A percentile compares a stretch with the other conserved stretches of the same genome.
Evolutionary conservation across 2,113 vertebrate genomes (phyloP).

Genomic region (Melanocharis versteri): DNA sequence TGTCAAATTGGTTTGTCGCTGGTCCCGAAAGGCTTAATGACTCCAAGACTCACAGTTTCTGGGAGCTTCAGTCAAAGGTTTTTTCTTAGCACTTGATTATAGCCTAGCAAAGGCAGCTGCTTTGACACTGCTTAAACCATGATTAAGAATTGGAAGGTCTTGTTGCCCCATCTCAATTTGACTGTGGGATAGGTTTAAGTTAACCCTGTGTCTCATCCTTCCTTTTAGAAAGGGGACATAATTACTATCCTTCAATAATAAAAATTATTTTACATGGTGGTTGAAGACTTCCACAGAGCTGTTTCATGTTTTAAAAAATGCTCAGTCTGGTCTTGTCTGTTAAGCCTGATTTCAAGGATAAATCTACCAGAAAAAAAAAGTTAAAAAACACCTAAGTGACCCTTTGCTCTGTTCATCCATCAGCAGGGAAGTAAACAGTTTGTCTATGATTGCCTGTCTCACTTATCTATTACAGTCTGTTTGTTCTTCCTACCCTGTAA

Average conservation of each 20-base stretch:
- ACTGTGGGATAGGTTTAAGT: not conserved
- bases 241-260: not conserved
- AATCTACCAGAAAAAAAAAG: not conserved
- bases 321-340: not conserved
- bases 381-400: not conserved
- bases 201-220: not conserved
- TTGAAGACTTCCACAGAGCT: not conserved
- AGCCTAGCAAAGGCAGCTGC: not conserved
- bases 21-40: not conserved
- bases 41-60: not conserved
- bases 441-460: constrained; percentile 51
- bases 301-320: not conserved
- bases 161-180: not conserved
- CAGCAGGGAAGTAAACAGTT: constrained; percentile 31
- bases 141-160: not conserved
- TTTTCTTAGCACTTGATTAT: not conserved
- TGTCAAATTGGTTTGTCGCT: not conserved
- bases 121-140: not conserved
- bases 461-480: constrained; percentile 35
- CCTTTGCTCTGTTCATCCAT: constrained; percentile 8
- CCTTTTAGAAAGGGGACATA: not conserved
- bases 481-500: constrained; percentile 57
- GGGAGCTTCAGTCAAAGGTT: not conserved
- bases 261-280: not conserved
- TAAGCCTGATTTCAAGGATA: not conserved